phyloP scores from a whole-genome alignment of 30 jellyfish, hydroid and myxozoan genomes.

The Mastigias papua region DNA sequence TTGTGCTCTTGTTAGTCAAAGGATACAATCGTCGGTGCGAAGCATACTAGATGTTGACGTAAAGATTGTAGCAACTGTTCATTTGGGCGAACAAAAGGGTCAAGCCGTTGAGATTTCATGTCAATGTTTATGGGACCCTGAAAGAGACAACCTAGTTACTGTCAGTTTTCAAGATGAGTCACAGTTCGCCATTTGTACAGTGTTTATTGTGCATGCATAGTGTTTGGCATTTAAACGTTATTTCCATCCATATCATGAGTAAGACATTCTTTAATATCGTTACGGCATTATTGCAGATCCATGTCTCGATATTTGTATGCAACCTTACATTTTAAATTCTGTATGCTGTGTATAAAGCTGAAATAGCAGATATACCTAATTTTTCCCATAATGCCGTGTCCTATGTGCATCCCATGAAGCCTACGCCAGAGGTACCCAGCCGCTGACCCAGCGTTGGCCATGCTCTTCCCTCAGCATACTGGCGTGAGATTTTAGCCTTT shows the following conservation, averaged over 20 bases:
- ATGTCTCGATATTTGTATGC: no score
- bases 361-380: no score
- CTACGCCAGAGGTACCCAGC: no score
- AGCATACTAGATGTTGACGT: slow-evolving; percentile 47
- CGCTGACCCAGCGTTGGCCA: no score
- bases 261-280: no score
- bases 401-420: no score
- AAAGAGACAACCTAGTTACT: slow-evolving; percentile 74
- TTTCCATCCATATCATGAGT: not conserved
- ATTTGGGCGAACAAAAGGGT: slow-evolving; percentile 82
- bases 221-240: not conserved
- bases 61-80: slow-evolving; percentile 74
- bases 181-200: slow-evolving; percentile 79
- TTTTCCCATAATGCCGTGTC: no score
- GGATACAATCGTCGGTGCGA: slow-evolving; percentile 73
- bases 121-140: slow-evolving; percentile 89
- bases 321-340: no score
- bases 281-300: no score
- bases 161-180: slow-evolving; percentile 79
- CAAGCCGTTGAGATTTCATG: slow-evolving; percentile 80
- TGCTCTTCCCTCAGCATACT: no score
- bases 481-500: no score
- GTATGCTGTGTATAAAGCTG: no score
- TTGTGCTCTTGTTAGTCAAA: slow-evolving; percentile 73
- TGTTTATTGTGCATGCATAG: slow-evolving; percentile 65